Evolutionary conservation across 2,797 vertebrate genomes (phyloP), one percentile per base, ranked within the genome.

Genomic region (Salmo trutta): DNA sequence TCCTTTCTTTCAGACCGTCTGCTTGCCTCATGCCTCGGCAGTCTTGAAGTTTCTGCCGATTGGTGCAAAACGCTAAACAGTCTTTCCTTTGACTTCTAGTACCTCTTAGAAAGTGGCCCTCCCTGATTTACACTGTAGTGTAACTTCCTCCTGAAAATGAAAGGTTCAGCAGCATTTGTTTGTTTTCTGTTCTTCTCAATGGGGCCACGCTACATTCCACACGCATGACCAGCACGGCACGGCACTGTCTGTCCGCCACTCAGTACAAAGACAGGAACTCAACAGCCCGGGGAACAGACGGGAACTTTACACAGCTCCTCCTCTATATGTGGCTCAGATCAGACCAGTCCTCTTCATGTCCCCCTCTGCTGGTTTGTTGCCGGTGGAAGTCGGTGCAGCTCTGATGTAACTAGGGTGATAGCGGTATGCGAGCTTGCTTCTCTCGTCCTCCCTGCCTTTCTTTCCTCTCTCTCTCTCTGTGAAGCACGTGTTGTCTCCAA

Each of bases 401-500:
- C 4, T 19, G 54, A 73, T n/a, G 14, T n/a, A 6, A 47, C 41
- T 47, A 47, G 41, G 10, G 41, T 47, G 41, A 47, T 47, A 47
- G 10, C 41, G 41, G 41, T 47, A 47, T 10, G 8, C 41, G 41
- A 47, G 8, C 41, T 24, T 3, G 62, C 47, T 71, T 21, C 59
- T 65, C 68, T 29, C 56, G 5, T 59, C 75, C 51, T 77, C 29
- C 77, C 8, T n/a, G 15, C 56, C 52, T 53, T 33, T 73, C 76
- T 51, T 52, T 41, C 75, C 47, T 77, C 29, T 77, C 7, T 33
- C 69, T 27, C 36, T 10, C 41, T 17, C 73, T 15, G 75, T 67
- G 41, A 47, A 86, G 75, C 84, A 84, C 75, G 80, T 85, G 81
- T 82, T 51, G 54, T 77, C 81, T 52, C 73, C 1, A 70, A 77